Evolutionary conservation across 1,140 invertebrate genomes (phyloP).

Genomic region (Lerema accius): DNA sequence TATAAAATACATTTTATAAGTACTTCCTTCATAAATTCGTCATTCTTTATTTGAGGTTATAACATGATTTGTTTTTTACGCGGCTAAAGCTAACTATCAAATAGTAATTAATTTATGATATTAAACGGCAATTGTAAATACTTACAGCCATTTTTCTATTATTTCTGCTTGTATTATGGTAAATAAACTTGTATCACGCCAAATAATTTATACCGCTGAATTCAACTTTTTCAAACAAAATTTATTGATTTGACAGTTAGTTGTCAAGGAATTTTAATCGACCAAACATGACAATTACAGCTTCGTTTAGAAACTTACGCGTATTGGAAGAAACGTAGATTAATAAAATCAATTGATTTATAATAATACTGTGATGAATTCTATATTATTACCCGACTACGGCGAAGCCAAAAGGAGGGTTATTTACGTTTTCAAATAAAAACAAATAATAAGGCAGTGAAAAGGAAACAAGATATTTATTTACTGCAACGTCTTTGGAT

Average conservation of each 20-base stretch:
- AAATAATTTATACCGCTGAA: constrained; percentile 8
- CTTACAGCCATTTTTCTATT: constrained; percentile 54
- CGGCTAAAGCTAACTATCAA: background rate
- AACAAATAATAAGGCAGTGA: too few species aligned
- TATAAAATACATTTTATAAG: too few species aligned
- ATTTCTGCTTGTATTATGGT: background rate
- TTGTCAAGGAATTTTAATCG: constrained; percentile 1
- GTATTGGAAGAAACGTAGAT: background rate
- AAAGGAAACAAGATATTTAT: too few species aligned
- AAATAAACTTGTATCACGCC: background rate
- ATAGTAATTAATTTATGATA: background rate
- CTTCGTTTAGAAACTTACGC: constrained; percentile 1
- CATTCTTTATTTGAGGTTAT: constrained; percentile 10
- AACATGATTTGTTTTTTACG: background rate
- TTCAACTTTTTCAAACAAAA: background rate
- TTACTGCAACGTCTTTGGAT: too few species aligned
- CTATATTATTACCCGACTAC: too few species aligned
- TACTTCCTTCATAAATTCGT: background rate
- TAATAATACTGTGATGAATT: too few species aligned
- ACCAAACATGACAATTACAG: background rate
- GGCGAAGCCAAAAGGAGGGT: too few species aligned
- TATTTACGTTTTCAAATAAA: too few species aligned
- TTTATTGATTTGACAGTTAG: constrained; percentile 7
- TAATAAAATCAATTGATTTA: background rate
- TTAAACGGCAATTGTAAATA: constrained; percentile 14